phyloP scores from a whole-genome alignment of 1,140 invertebrate genomes.

The Atta colombica region DNA sequence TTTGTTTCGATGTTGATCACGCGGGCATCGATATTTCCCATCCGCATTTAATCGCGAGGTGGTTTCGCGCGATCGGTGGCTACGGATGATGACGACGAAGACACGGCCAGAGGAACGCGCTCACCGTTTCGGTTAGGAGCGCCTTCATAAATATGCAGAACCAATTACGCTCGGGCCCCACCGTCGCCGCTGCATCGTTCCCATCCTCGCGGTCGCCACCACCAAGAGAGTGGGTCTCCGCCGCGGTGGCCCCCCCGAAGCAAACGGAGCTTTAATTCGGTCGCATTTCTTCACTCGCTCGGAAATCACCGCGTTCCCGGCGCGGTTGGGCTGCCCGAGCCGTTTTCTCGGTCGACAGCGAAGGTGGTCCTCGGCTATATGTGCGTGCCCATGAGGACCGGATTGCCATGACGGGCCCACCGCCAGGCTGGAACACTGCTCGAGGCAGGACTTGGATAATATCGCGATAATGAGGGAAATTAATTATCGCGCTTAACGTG shows the following conservation, averaged over 20 bases:
- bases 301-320: conserved; percentile 73
- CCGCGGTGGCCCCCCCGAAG: conserved; percentile 65
- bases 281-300: conserved; percentile 75
- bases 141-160: conserved; percentile 84
- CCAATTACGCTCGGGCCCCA: conserved; percentile 79
- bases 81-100: conserved; percentile 19
- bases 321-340: conserved; percentile 33
- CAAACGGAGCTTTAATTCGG: conserved; percentile 77
- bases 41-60: background rate
- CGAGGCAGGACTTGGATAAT: conserved; percentile 45
- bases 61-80: conserved; percentile 46
- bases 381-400: conserved; percentile 30
- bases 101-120: conserved; percentile 27
- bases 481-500: conserved; percentile 54
- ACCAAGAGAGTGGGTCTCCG: conserved; percentile 61
- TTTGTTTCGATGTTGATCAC: background rate
- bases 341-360: conserved; percentile 34
- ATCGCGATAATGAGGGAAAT: conserved; percentile 60
- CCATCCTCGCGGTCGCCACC: conserved; percentile 54
- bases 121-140: conserved; percentile 75
- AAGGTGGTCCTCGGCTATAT: conserved; percentile 43
- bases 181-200: conserved; percentile 58
- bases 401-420: conserved; percentile 16
- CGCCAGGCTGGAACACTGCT: conserved; percentile 16
- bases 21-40: background rate